Evolutionary conservation across 2,797 vertebrate genomes (phyloP).

Genomic region (Hephaestus fuliginosus): DNA sequence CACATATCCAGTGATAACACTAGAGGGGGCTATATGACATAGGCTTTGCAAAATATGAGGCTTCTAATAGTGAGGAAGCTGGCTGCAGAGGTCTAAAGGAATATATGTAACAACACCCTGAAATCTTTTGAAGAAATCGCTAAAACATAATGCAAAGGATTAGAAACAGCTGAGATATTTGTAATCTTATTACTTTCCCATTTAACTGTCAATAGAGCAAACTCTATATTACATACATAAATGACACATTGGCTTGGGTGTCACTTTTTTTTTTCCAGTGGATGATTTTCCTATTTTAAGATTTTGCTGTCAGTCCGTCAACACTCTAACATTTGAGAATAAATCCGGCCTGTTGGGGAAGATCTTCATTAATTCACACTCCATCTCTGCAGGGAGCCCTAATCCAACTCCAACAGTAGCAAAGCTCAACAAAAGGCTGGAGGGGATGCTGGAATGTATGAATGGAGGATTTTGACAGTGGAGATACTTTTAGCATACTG

Average conservation of each 20-base stretch:
- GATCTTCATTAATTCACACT: constrained; percentile 54
- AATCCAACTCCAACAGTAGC: constrained; percentile 29
- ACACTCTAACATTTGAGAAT: constrained; percentile 58
- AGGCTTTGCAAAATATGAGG: background rate
- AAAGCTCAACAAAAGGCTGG: background rate
- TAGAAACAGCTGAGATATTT: background rate
- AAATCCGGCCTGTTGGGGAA: constrained; percentile 39
- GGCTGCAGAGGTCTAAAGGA: background rate
- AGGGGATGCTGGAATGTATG: background rate
- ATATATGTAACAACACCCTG: background rate
- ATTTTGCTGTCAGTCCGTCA: constrained; percentile 10
- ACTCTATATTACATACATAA: background rate
- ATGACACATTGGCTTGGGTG: background rate
- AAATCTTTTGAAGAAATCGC: background rate
- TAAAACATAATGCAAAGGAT: background rate
- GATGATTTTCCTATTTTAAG: constrained; percentile 19
- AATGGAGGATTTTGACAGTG: constrained; percentile 28
- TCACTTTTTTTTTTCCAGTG: background rate
- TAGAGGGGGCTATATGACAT: constrained; percentile 73
- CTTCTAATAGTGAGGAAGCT: background rate
- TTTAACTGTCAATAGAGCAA: background rate
- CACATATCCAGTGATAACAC: constrained; percentile 48
- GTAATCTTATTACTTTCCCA: background rate
- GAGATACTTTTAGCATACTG: background rate
- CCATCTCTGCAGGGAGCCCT: constrained; percentile 3